A percentile compares a stretch with the other conserved stretches of the same genome.
phyloP scores from a whole-genome alignment of 2,888 invertebrate species.

The Eupithecia exiguata region DNA sequence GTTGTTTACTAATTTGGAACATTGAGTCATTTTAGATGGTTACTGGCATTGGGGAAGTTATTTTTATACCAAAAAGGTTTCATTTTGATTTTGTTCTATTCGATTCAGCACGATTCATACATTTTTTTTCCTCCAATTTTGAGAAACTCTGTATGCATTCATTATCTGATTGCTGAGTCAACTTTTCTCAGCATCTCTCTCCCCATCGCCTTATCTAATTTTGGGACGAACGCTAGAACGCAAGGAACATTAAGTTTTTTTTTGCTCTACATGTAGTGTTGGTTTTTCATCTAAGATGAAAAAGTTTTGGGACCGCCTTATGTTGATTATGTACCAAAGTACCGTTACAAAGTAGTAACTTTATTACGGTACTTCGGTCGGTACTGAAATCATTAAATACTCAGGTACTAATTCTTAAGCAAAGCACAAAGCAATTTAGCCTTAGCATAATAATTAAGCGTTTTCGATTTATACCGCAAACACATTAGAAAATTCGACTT shows the following conservation, averaged over 20 bases:
- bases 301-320: neutral
- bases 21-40: neutral
- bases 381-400: neutral
- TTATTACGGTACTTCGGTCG: neutral
- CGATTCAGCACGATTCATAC: too few species aligned
- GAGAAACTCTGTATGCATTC: too few species aligned
- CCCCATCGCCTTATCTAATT: neutral
- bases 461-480: constrained; percentile 44
- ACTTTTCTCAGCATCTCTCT: neutral
- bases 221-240: neutral
- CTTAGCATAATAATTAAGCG: neutral
- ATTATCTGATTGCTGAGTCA: neutral
- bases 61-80: neutral
- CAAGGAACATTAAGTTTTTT: neutral
- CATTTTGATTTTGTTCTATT: too few species aligned
- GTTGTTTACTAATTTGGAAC: neutral
- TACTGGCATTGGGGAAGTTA: neutral
- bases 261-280: neutral
- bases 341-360: too few species aligned
- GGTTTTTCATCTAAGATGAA: neutral
- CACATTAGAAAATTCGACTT: constrained; percentile 55
- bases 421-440: neutral
- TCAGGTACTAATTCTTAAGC: neutral
- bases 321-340: too few species aligned
- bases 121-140: too few species aligned